These are phyloP conservation scores for Apoda limacodes DNA, from an alignment of 2,888 invertebrate genomes.

Conservation along the genomic window DNA sequence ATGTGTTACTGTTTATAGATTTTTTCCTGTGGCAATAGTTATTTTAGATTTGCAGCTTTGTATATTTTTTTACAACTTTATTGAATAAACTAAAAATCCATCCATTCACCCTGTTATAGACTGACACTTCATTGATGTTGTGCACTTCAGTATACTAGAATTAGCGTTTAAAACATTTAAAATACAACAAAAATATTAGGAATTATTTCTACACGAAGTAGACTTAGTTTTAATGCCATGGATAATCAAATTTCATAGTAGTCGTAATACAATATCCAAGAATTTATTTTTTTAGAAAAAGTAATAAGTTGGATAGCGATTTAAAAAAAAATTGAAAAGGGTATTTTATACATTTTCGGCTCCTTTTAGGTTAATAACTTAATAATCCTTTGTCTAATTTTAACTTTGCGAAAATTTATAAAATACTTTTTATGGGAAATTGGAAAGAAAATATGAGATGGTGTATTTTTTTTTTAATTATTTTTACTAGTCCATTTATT, in stretches of 20 bases:
- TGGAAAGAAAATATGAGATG: slow-evolving; percentile 33
- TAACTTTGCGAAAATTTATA: slow-evolving; percentile 49
- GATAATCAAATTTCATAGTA: no score
- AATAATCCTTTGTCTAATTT: slow-evolving; percentile 26
- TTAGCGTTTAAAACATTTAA: slow-evolving; percentile 43
- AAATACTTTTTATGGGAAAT: slow-evolving; percentile 45
- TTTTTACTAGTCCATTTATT: slow-evolving; percentile 61
- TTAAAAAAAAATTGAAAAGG: background rate
- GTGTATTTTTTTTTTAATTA: slow-evolving; percentile 62
- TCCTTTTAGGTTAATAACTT: slow-evolving; percentile 24
- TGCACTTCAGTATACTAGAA: slow-evolving; percentile 60
- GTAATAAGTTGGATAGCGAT: no score
- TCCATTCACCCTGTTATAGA: slow-evolving; percentile 68
- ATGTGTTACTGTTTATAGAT: slow-evolving; percentile 16
- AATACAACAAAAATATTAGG: slow-evolving; percentile 33
- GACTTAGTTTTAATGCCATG: slow-evolving; percentile 1
- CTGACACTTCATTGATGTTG: slow-evolving; percentile 65
- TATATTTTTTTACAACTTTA: slow-evolving; percentile 28
- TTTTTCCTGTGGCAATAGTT: slow-evolving; percentile 10
- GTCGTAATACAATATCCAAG: background rate
- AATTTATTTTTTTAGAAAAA: background rate
- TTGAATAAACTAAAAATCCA: slow-evolving; percentile 36
- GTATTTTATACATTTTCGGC: slow-evolving; percentile 4
- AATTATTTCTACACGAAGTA: slow-evolving; percentile 22
- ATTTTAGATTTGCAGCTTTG: slow-evolving; percentile 26